Conservation (phyloP, 2,888 invertebrate genomes). For the Tetragonisca angustula region DNA sequence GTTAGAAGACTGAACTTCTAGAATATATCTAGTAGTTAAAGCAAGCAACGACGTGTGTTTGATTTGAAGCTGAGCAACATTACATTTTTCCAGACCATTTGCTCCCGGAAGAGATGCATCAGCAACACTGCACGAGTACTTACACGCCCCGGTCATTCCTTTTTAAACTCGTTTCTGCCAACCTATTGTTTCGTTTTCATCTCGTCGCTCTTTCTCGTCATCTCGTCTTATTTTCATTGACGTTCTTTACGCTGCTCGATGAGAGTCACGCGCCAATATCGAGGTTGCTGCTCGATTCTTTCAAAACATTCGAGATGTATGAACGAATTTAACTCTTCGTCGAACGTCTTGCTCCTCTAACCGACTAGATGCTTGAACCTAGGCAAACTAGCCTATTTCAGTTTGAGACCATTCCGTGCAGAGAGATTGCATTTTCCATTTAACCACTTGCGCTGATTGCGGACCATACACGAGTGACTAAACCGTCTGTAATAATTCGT, state of each 20-base stretch:
- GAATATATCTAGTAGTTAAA: constrained; percentile 28
- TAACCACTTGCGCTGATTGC: neutral
- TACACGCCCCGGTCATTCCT: neutral
- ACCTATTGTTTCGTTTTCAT: neutral
- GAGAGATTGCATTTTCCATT: constrained; percentile 39
- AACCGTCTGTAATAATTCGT: too few species aligned
- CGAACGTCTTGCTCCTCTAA: neutral
- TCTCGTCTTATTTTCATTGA: neutral
- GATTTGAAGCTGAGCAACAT: constrained; percentile 26
- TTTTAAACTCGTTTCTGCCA: neutral
- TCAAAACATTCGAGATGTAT: too few species aligned
- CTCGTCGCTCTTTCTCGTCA: neutral
- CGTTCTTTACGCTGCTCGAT: neutral
- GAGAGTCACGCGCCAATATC: too few species aligned
- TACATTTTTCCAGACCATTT: constrained; percentile 57
- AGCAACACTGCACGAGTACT: constrained; percentile 9
- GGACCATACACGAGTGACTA: too few species aligned
- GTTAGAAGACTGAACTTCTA: constrained; percentile 3
- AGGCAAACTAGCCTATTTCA: neutral
- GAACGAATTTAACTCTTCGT: neutral
- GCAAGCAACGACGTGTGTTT: constrained; percentile 49
- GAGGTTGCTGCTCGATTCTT: too few species aligned
- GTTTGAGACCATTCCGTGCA: constrained; percentile 9
- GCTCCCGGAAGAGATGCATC: constrained; percentile 9
- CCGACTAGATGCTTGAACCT: neutral